Evolutionary conservation across 2,113 vertebrate genomes (phyloP).

Genomic region (Phycodurus eques): DNA sequence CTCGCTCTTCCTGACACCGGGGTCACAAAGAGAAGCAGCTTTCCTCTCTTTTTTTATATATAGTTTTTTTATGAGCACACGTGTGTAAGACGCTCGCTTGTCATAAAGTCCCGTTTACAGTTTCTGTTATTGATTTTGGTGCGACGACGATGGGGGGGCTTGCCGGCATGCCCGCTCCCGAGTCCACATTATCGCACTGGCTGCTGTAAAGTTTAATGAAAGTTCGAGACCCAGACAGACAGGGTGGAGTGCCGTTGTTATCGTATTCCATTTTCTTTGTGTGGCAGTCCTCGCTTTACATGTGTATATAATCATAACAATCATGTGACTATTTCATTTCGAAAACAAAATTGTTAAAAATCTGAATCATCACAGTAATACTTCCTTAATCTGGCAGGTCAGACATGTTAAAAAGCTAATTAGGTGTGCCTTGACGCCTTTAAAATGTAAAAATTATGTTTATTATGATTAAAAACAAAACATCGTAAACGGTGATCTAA

Average conservation of each 20-base stretch:
- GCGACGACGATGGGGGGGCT: conserved; percentile 60
- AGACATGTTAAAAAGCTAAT: no score
- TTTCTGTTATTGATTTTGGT: conserved; percentile 77
- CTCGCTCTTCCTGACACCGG: conserved; percentile 71
- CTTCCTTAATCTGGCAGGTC: no score
- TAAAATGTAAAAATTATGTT: no score
- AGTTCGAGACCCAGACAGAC: conserved; percentile 19
- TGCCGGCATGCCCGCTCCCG: conserved; percentile 39
- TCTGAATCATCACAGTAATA: no score
- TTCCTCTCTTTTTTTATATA: conserved; percentile 80
- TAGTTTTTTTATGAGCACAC: conserved; percentile 76
- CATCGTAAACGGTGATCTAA: no score
- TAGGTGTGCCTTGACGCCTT: no score
- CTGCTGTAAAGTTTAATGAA: conserved; percentile 80
- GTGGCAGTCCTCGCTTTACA: conserved; percentile 8
- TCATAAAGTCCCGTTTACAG: conserved; percentile 81
- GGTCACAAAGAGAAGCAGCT: conserved; percentile 69
- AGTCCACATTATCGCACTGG: conserved; percentile 73
- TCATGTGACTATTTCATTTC: no score
- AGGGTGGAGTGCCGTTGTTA: conserved; percentile 53
- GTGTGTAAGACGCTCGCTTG: conserved; percentile 47
- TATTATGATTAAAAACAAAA: no score
- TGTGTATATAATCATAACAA: no score
- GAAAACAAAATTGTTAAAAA: no score
- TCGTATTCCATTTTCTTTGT: conserved; percentile 72